Conservation (phyloP, 2,888 invertebrate genomes). For the Augochlorella aurata region DNA sequence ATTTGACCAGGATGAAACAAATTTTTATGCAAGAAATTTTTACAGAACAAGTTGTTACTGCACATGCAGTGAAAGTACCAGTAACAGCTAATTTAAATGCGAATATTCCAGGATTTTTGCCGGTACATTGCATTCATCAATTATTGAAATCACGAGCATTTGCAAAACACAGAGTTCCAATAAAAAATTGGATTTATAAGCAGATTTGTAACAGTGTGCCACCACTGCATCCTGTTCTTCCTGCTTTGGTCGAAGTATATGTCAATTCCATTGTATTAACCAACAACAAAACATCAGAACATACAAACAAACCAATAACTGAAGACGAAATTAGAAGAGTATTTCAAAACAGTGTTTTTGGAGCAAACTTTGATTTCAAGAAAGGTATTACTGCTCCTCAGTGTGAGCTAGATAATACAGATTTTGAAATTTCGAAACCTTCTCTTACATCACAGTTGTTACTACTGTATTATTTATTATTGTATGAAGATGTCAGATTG, state of each 20-base stretch:
- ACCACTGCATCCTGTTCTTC: constrained; percentile 96
- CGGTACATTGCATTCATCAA: constrained; percentile 98
- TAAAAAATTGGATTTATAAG: constrained; percentile 97
- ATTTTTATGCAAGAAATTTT: constrained; percentile 98
- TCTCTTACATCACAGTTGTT: constrained; percentile 93
- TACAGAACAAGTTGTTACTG: constrained; percentile 97
- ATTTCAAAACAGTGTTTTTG: constrained; percentile 90
- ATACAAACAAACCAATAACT: constrained; percentile 94
- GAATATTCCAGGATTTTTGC: constrained; percentile 94
- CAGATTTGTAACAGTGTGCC: constrained; percentile 94
- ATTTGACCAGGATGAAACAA: constrained; percentile 93
- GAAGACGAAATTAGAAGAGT: constrained; percentile 94
- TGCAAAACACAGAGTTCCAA: constrained; percentile 97
- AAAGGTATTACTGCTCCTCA: constrained; percentile 83
- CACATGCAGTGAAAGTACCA: constrained; percentile 97
- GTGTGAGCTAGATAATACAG: constrained; percentile 83
- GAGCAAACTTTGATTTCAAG: constrained; percentile 87
- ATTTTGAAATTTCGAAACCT: constrained; percentile 85
- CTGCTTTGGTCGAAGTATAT: constrained; percentile 96
- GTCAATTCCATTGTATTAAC: constrained; percentile 94
- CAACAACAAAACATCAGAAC: constrained; percentile 87
- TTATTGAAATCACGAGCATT: constrained; percentile 96
- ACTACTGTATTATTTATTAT: constrained; percentile 93
- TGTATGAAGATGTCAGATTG: constrained; percentile 95
- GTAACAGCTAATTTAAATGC: constrained; percentile 95